A percentile compares a stretch with the other conserved stretches of the same genome.
Conservation (phyloP, 2,113 vertebrate genomes). For the Syngnathoides biaculeatus region DNA sequence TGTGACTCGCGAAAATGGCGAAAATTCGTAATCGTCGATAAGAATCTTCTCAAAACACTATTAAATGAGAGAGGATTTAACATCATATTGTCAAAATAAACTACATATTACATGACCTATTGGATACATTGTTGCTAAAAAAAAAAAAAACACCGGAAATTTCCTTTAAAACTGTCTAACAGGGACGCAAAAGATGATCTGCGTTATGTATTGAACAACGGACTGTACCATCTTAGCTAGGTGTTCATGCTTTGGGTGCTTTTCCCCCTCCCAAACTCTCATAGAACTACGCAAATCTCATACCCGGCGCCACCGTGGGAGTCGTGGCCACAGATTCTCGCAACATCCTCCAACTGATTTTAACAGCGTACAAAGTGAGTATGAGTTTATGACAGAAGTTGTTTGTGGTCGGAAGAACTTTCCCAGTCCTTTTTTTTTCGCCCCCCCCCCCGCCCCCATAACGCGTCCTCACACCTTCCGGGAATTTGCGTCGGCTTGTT, state of each 20-base stretch:
- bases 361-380: constrained; percentile 90
- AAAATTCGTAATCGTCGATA: too few species aligned
- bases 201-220: neutral
- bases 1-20: too few species aligned
- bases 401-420: constrained; percentile 1
- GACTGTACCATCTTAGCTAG: neutral
- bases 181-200: too few species aligned
- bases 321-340: constrained; percentile 82
- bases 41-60: too few species aligned
- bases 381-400: constrained; percentile 3
- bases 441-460: too few species aligned
- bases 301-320: constrained; percentile 94
- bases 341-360: constrained; percentile 91
- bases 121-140: too few species aligned
- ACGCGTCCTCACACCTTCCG: constrained; percentile 12
- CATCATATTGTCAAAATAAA: too few species aligned
- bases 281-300: constrained; percentile 91
- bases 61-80: too few species aligned
- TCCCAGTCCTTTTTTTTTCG: constrained; percentile 9
- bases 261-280: constrained; percentile 18
- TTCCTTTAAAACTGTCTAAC: too few species aligned
- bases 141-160: too few species aligned
- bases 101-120: too few species aligned
- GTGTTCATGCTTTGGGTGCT: constrained; percentile 52
- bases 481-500: constrained; percentile 45